phyloP scores from a whole-genome alignment of 2,888 invertebrate genomes.

The Thymelicus acteon region DNA sequence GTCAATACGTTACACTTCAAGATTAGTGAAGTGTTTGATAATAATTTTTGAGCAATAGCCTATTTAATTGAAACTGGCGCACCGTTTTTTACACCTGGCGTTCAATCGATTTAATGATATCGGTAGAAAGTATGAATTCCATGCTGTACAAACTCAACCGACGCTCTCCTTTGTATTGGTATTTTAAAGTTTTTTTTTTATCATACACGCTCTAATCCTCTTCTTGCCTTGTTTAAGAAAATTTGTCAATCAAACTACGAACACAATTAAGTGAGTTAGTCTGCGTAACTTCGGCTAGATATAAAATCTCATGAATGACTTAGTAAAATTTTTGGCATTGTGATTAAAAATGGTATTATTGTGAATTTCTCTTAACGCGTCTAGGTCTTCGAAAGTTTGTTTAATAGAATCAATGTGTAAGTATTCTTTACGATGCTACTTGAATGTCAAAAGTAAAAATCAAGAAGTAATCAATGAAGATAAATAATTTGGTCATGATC shows the following conservation, averaged over 20 bases:
- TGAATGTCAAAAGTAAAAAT: no score
- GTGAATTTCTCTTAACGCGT: slow-evolving; percentile 11
- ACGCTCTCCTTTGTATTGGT: slow-evolving; percentile 30
- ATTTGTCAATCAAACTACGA: slow-evolving; percentile 25
- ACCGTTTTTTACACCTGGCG: slow-evolving; percentile 36
- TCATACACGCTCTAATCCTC: slow-evolving; percentile 25
- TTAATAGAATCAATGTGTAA: neutral
- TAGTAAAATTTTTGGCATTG: slow-evolving; percentile 5
- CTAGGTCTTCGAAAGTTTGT: neutral
- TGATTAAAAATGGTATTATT: slow-evolving; percentile 25
- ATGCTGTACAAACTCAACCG: slow-evolving; percentile 22
- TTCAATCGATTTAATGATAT: slow-evolving; percentile 33
- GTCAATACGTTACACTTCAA: slow-evolving; percentile 19
- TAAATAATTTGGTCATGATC: no score
- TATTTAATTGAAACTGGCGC: slow-evolving; percentile 33
- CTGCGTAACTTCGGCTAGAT: slow-evolving; percentile 25
- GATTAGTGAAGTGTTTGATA: slow-evolving; percentile 34
- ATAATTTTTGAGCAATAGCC: slow-evolving; percentile 36
- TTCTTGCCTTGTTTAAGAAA: slow-evolving; percentile 28
- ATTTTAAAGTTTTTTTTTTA: slow-evolving; percentile 20
- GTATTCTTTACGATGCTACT: no score
- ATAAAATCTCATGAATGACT: slow-evolving; percentile 29
- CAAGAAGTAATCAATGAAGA: no score
- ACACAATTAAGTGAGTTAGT: slow-evolving; percentile 32
- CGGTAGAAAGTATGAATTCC: slow-evolving; percentile 35